phyloP scores from a whole-genome alignment of 2,797 vertebrate species.

The Gallirallus australis region DNA sequence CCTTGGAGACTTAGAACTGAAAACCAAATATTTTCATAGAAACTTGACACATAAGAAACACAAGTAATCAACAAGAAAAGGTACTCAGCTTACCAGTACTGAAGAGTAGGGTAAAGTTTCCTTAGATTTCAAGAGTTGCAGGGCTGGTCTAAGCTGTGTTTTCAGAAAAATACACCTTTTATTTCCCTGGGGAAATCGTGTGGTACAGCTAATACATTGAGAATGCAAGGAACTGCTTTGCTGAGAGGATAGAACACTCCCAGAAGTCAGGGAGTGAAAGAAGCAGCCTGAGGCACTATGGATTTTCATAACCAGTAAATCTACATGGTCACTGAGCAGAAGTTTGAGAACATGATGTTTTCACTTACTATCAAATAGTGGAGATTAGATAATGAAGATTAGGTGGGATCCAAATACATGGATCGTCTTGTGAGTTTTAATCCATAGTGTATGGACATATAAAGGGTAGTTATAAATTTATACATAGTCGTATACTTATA shows the following conservation, averaged over 20 bases:
- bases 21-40: neutral
- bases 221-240: neutral
- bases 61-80: neutral
- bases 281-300: fast-evolving
- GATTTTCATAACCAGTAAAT: neutral
- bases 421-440: neutral
- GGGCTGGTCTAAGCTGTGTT: neutral
- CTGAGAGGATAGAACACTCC: neutral
- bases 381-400: neutral
- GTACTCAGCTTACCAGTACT: neutral
- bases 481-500: neutral
- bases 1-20: neutral
- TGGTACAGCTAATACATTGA: neutral
- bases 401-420: neutral
- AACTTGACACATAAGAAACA: neutral
- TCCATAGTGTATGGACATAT: fast-evolving
- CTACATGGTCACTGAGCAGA: fast-evolving
- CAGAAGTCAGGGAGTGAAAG: neutral
- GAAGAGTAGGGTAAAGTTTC: neutral
- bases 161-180: neutral
- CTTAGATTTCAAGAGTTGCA: neutral
- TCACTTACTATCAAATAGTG: neutral
- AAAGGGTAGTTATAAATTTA: neutral
- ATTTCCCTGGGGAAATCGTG: neutral
- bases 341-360: neutral